Base-by-base conservation (phyloP, 2,797 vertebrate species). In the Orestias chungarensis region DNA sequence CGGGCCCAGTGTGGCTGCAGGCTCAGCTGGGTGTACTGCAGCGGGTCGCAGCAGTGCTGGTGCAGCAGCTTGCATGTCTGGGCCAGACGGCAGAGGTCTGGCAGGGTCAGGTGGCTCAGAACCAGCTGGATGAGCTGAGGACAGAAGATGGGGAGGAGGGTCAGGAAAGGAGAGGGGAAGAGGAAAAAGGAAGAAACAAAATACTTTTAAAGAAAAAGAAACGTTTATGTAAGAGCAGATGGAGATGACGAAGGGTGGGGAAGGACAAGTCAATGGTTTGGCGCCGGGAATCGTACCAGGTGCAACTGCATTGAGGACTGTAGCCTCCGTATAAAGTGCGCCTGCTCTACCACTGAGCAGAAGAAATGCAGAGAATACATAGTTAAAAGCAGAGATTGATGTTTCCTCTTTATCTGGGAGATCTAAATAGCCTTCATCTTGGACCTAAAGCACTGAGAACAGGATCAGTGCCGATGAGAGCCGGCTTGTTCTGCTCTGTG, bases 1-100 rank as follows among this genome's bases (percentile, higher is more conserved):
- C 94, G 95, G 71, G 96, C 95, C 98, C 98, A 99, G 91, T 99
- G 98, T 6, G 98, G 97, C 85, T 99, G 97, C 93, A 99, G 95
- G 92, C 97, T 98, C 87, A 99, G 96, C 89, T 99, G 97, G 91
- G 96, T 95, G 90, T 99, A 99, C 81, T 99, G 97, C 8, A 99
- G 95, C 46, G 98, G 98, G 89, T 99, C 97, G 85, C 95, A 97
- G 92, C 97, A 99, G 83, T 99, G 97, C 89, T 97, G 97, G 93
- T 97, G 94, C 35, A 99, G 94, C 66, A 99, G 95, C 92, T 97
- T 98, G 93, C 97, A 98, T 89, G 95, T 98, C 92, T 99, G 98
- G 71, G 97, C 96, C 94, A 99, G 93, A 92, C 97, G 95, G 90
- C 97, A 97, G 84, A 99, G 92, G 94, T 99, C 98, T 80, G 97